Evolutionary conservation across 2,797 vertebrate genomes (phyloP).

Genomic region (Buceros bicornis): DNA sequence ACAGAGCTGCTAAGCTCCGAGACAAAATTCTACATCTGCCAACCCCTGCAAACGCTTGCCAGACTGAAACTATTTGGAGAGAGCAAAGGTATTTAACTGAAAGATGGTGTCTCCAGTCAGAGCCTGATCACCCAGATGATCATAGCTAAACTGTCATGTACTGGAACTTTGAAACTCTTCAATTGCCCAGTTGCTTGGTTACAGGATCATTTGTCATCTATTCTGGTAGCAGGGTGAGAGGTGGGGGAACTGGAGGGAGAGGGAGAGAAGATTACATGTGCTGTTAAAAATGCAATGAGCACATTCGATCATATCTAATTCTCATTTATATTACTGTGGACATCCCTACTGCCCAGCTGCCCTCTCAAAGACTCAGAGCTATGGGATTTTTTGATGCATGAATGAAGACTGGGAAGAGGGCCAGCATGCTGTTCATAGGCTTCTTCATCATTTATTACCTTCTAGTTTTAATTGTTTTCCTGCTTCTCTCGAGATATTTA

Average conservation of each 20-base stretch:
- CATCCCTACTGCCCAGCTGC: slow-evolving; percentile 85
- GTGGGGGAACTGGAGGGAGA: slow-evolving; percentile 59
- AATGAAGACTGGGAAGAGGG: slow-evolving; percentile 82
- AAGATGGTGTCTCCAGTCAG: not conserved
- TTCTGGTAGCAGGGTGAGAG: slow-evolving; percentile 70
- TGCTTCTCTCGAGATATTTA: slow-evolving; percentile 82
- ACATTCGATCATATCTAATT: slow-evolving; percentile 83
- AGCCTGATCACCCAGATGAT: slow-evolving; percentile 22
- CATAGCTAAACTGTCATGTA: slow-evolving; percentile 53
- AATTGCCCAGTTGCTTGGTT: slow-evolving; percentile 82
- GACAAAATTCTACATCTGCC: not conserved
- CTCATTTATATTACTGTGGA: slow-evolving; percentile 81
- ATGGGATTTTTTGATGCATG: slow-evolving; percentile 82
- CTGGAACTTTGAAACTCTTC: slow-evolving; percentile 81
- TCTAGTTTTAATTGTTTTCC: slow-evolving; percentile 86
- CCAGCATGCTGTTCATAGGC: slow-evolving; percentile 78
- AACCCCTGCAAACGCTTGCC: not conserved
- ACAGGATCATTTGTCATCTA: slow-evolving; percentile 82
- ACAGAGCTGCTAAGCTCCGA: slow-evolving; percentile 2
- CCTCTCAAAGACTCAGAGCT: slow-evolving; percentile 78
- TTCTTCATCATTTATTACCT: slow-evolving; percentile 86
- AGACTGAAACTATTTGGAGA: slow-evolving; percentile 14
- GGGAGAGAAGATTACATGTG: slow-evolving; percentile 77
- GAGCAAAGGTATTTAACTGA: slow-evolving; percentile 20
- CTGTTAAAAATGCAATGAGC: slow-evolving; percentile 77